Base-by-base conservation (phyloP, 2,888 invertebrate species). In the Trimorus sp. region DNA sequence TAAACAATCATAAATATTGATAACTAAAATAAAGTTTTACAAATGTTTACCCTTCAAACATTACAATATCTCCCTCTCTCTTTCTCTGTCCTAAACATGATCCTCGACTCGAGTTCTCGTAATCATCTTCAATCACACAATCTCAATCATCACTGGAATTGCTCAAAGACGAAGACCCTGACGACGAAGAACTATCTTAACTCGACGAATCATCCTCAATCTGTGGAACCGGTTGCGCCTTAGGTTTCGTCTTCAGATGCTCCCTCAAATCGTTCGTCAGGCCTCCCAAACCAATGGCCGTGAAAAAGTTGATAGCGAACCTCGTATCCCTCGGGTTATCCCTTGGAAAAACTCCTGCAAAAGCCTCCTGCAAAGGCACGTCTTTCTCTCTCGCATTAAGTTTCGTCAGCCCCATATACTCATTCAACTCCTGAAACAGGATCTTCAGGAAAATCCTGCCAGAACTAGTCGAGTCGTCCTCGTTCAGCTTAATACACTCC, bases 401-500 rank as follows among this genome's bases (percentile, higher is more conserved):
- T 89, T 98, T 98, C 58, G 95, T 95, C 59, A 99, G 92, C 0
- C 99, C 99, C 97, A 99, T 97, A 87, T 97, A 98, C 90, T 99
- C 99, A 0, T 97, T 96, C 69, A 99, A 92, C 91, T 99, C 99
- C 94, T 97, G 97, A 91, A 99, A 99, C 48, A 99, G 92, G 84
- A 98, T 98, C 93, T 99, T 99, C 75, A 99, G 97, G 90, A 99
- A 99, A 88, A 99, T 98, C 85, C 99, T 94, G 90, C 98, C 98
- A 0, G 99, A 98, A 85, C 98, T 98, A 0, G 98, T 98, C 0
- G 99, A 99, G 85, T 99, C 99, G 79, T 99, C 98, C 92, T 99
- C 99, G 87, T 98, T 99, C 65, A 99, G 92, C 88, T 96, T 96
- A 62, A 99, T 97, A 87, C 96, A 96, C 0, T 51, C 5, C 15